Conservation (phyloP, 2,797 vertebrate genomes). For the Myiothlypis chrysogaster region DNA sequence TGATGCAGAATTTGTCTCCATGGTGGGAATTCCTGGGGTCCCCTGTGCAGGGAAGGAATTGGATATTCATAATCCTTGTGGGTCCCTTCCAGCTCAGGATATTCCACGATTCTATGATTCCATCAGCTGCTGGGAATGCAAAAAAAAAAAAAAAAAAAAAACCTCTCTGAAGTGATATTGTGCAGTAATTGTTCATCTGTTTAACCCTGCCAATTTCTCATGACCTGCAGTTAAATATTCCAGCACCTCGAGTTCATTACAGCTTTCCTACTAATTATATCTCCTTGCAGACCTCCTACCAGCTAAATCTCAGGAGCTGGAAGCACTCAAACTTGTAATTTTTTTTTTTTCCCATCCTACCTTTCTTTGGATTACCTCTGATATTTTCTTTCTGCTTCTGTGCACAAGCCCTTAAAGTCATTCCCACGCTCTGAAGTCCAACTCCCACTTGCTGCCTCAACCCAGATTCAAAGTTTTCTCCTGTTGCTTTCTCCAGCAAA, state of each 20-base stretch:
- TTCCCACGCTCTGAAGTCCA: rapidly evolving
- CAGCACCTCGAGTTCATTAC: neutral
- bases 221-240: neutral
- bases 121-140: neutral
- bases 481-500: neutral
- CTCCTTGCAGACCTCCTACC: neutral
- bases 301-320: neutral
- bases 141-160: neutral
- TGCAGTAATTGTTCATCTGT: neutral
- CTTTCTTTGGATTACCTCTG: neutral
- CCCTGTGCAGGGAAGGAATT: neutral
- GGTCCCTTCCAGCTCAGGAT: neutral
- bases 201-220: neutral
- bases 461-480: neutral
- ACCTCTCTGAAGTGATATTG: neutral
- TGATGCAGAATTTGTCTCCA: neutral
- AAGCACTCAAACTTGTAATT: neutral
- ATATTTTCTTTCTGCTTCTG: neutral
- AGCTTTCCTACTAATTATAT: neutral
- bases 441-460: neutral
- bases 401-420: neutral
- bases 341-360: neutral
- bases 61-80: neutral
- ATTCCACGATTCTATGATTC: rapidly evolving
- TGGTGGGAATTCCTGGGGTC: neutral